These are phyloP conservation scores for Formica selysi DNA, from an alignment of 1,140 invertebrate genomes.

Conservation along the genomic window DNA sequence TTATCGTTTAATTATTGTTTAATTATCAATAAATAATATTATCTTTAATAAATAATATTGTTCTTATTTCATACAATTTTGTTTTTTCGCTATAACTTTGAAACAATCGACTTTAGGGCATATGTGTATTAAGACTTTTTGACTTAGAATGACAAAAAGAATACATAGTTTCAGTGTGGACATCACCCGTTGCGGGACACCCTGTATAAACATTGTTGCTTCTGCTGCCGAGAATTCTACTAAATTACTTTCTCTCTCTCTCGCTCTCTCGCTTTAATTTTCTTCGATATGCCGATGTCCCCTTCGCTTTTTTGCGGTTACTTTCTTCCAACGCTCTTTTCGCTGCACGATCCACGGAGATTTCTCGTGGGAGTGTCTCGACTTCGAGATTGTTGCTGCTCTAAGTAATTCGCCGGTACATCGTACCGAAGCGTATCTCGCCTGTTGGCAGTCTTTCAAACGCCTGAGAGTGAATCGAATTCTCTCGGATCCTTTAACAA, in stretches of 20 bases:
- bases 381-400: constrained; percentile 80
- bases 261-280: not conserved
- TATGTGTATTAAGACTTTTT: no score
- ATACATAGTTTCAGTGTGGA: no score
- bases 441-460: constrained; percentile 81
- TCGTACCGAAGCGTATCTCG: constrained; percentile 69
- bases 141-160: no score
- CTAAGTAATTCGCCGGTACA: constrained; percentile 73
- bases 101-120: no score
- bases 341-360: constrained; percentile 68
- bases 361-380: constrained; percentile 75
- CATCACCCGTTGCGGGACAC: no score
- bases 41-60: no score
- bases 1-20: no score
- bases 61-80: no score
- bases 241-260: constrained; percentile 28
- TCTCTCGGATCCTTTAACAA: constrained; percentile 74
- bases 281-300: constrained; percentile 36
- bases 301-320: constrained; percentile 62
- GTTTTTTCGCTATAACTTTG: no score
- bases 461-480: constrained; percentile 57
- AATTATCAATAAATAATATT: no score
- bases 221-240: constrained; percentile 14
- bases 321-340: constrained; percentile 58
- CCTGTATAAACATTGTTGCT: constrained; percentile 7